A percentile compares a stretch with the other conserved stretches of the same genome.
Conservation (phyloP, 2,113 vertebrate genomes). For the Phyllostomus hastatus region DNA sequence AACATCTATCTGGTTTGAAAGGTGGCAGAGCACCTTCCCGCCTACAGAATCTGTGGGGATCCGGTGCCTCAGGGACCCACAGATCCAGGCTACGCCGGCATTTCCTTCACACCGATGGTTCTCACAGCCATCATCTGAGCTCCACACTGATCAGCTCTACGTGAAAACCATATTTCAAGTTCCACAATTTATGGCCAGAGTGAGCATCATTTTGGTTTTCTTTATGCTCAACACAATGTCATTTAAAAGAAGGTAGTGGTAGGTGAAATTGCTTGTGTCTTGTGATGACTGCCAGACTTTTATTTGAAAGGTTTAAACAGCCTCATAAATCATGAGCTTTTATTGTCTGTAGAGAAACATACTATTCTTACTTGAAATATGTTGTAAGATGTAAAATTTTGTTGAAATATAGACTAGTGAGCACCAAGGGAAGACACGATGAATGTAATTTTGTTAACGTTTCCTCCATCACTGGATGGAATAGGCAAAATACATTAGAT, state of each 20-base stretch:
- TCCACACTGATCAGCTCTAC: not conserved
- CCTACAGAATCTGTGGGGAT: fast-evolving
- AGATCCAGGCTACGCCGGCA: fast-evolving
- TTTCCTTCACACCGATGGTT: not conserved
- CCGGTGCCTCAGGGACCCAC: not conserved
- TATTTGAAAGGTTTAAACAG: conserved; percentile 30
- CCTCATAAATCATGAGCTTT: not conserved
- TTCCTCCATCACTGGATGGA: not conserved
- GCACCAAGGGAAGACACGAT: not conserved
- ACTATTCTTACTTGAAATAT: conserved; percentile 10
- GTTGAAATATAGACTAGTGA: not conserved
- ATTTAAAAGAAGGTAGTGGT: conserved; percentile 27
- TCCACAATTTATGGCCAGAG: not conserved
- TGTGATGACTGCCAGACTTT: conserved; percentile 39
- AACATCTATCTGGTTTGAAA: not conserved
- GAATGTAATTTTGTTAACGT: not conserved
- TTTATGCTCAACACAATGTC: not conserved
- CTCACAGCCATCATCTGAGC: not conserved
- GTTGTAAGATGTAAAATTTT: conserved; percentile 6
- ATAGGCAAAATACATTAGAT: not conserved
- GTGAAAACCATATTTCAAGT: not conserved
- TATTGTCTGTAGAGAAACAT: conserved; percentile 8
- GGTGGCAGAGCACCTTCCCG: not conserved
- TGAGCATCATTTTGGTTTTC: conserved; percentile 4
- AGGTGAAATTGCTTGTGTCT: conserved; percentile 44